Evolutionary conservation across 2,888 invertebrate genomes (phyloP), one percentile per base, ranked within the genome.

Genomic region (Harmothoe impar): DNA sequence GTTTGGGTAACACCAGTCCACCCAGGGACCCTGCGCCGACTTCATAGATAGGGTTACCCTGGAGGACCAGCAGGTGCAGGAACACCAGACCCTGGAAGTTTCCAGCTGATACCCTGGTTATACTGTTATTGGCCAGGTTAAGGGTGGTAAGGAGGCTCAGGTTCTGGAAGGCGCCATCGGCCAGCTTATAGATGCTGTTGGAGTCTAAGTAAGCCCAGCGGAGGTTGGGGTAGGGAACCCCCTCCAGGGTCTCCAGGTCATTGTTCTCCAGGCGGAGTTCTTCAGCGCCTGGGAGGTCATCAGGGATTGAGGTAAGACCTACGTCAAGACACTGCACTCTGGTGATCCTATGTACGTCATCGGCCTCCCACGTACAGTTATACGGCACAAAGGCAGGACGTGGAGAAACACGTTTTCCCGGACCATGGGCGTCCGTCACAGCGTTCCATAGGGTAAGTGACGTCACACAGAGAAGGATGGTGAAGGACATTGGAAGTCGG

Each of bases 91-190:
- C 86, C 29, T 25, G 0, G 15, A 86, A 29, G 29, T 5, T 29
- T 1, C 23, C 86, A 23, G 54, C 29, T 29, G 52, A 20, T 7
- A 86, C 25, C 10, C 17, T 23, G 20, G 54, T 86, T 25, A 86
- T 51, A 20, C 56, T 86, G 54, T 86, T 86, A 33, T 86, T 86
- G 54, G 52, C 86, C 54, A 86, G 52, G 54, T 86, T 86, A 51
- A 86, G 86, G 12, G 86, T 86, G 15, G 29, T n/a, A 7, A 86
- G 0, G 3, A 12, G 25, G 54, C 29, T 86, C 86, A 86, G 52
- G 33, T 86, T 86, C n/a, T 56, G 52, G 54, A 86, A 86, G 3
- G 54, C 56, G 7, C 56, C 33, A 12, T 86, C 86, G 10, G 52
- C 0, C 1, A 86, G 1, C 7, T 15, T 54, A 29, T 54, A 29